Conservation (phyloP, 2,113 vertebrate species). For the Pampusana beccarii region DNA sequence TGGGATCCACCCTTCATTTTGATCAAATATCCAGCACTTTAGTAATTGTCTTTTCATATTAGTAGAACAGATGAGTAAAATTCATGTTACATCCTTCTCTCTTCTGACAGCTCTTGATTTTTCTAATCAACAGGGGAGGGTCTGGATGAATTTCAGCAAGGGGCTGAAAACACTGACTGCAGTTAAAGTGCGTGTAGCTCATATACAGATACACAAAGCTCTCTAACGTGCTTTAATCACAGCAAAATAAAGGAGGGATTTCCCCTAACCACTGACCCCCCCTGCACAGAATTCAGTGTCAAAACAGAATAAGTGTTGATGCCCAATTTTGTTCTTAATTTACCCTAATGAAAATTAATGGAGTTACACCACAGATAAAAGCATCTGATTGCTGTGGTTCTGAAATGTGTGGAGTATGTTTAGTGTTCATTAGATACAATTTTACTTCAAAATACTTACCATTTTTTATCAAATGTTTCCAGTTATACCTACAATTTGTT, state of each 20-base stretch:
- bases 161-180: not conserved
- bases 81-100: slow-evolving; percentile 8
- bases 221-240: not conserved
- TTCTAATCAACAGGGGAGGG: not conserved
- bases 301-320: not conserved
- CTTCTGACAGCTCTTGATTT: slow-evolving; percentile 1
- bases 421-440: not conserved
- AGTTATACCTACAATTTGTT: not conserved
- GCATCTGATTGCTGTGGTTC: not conserved
- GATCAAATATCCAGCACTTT: slow-evolving; percentile 47
- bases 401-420: not conserved
- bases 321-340: not conserved
- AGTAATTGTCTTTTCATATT: slow-evolving; percentile 59
- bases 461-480: not conserved
- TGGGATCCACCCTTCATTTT: slow-evolving; percentile 18
- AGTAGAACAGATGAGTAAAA: slow-evolving; percentile 44
- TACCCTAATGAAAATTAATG: not conserved
- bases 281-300: not conserved
- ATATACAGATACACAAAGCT: not conserved
- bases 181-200: not conserved
- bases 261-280: not conserved
- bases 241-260: not conserved
- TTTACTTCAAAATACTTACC: not conserved
- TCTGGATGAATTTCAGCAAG: slow-evolving; percentile 29
- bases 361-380: not conserved